Base-by-base conservation (phyloP, 2,113 vertebrate species). In the Xenus cinereus region DNA sequence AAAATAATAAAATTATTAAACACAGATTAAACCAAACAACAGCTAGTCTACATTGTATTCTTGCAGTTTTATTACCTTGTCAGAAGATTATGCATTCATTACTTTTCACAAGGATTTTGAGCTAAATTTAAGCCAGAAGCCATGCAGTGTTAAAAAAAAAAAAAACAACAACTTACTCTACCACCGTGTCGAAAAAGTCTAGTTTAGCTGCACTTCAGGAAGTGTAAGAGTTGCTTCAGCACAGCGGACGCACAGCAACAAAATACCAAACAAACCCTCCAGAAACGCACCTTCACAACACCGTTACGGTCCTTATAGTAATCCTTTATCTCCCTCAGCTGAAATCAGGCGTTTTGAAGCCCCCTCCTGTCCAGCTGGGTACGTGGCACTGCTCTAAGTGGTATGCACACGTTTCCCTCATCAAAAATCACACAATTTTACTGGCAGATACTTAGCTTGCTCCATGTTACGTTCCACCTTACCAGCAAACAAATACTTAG, bases 351-450 rank as follows among this genome's bases (percentile, higher is more conserved):
- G 24, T 50, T 87, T 4, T 37, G 9, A 59, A 71, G 32, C 7
- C 50, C 32, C 12, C 24, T 37, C n/a, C 66, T 13, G 26, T 13
- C 18, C 43, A 90, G 2, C 4, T 7, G 26, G 6, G 37, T 48
- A 46, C 0, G 3, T 4, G 27, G 37, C 16, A 51, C 23, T 9
- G 37, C 51, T 45, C 7, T 9, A 33, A 43, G 21, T 1, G 9
- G 4, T 8, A 35, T 0, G 1, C 7, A 21, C 6, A 6, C 22
- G 10, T 0, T 4, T 8, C 43, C 15, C 48, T 10, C 10, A 20
- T 1, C 14, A 43, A 16, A 16, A 53, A 3, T 30, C 16, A 8
- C 0, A 56, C 1, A 11, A 7, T 22, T 88, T 27, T 18, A 50
- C 8, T 15, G 5, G 24, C 10, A 9, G 60, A 32, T 21, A 10